Conservation (phyloP, 2,113 vertebrate genomes). For the Malurus melanocephalus region DNA sequence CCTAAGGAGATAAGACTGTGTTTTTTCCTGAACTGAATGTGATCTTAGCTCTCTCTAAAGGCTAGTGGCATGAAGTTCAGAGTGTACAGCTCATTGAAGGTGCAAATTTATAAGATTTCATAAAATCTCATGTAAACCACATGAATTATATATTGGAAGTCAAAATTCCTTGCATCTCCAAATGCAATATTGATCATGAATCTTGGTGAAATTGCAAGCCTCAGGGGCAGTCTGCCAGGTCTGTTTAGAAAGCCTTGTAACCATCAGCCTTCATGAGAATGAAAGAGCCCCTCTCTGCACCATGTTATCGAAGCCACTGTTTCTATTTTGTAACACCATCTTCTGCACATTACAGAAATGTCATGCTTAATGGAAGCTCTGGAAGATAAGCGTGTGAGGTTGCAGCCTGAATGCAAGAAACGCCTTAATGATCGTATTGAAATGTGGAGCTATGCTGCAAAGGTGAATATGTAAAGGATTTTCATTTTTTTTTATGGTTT, state of each 20-base stretch:
- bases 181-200: neutral
- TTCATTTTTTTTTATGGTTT: neutral
- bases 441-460: conserved; percentile 98
- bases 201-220: neutral
- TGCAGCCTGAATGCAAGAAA: conserved; percentile 97
- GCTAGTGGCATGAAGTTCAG: neutral
- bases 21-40: neutral
- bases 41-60: neutral
- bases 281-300: neutral
- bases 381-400: conserved; percentile 92
- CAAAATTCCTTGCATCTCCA: neutral
- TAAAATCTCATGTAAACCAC: neutral
- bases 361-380: conserved; percentile 95
- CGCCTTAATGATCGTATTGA: conserved; percentile 95
- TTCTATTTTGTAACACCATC: neutral
- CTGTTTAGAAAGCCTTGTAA: neutral
- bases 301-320: neutral
- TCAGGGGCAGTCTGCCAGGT: neutral
- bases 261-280: neutral
- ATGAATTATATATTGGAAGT: neutral
- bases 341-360: conserved; percentile 82
- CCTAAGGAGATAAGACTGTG: neutral
- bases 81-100: neutral
- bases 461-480: conserved; percentile 69
- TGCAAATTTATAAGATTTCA: neutral